Evolutionary conservation across 2,888 invertebrate species (phyloP), one percentile per base, ranked within the genome.

Genomic region (Anticlea derivata): DNA sequence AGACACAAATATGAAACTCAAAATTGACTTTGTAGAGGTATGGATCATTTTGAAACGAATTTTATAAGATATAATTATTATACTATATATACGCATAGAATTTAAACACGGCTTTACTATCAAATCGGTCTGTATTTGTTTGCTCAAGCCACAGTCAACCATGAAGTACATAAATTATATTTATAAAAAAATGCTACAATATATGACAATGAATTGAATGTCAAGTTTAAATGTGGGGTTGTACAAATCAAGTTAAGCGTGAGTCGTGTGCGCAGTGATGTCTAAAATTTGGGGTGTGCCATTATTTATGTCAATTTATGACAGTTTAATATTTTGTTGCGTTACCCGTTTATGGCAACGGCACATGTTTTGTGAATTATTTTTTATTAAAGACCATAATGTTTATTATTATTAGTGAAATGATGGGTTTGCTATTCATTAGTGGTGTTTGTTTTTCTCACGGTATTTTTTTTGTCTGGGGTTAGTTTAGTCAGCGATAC

Each of bases 221-320:
- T 80, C 81, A 84, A 80, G 67, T 84, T 83, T 84, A 86, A 88
- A 76, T 77, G 83, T 81, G 83, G 89, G 88, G 89, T 85, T 88
- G 85, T 75, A 71, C 75, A 71, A 80, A 79, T 70, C 79, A 75
- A 81, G 83, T 78, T 74, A 75, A 82, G 79, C 85, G 83, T 74
- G 79, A 64, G 75, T 66, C 78, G 79, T 79, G 78, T 74, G 78
- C 78, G 80, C 82, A 80, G 57, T 70, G 72, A 76, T 69, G 76
- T 75, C 80, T 76, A 78, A 79, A 85, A 86, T 85, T 82, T 83
- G 83, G 89, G 88, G 89, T 88, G 86, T 85, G 81, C 84, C 80
- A 78, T 90, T 81, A 89, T 89, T 90, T 90, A 90, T 89, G 81
- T 78, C 81, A 73, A 89, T 90, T 89, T 90, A 90, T 89, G 83